A percentile compares a stretch with the other conserved stretches of the same genome.
phyloP scores from a whole-genome alignment of 2,888 invertebrate genomes.

The Dolichopus griseipennis region DNA sequence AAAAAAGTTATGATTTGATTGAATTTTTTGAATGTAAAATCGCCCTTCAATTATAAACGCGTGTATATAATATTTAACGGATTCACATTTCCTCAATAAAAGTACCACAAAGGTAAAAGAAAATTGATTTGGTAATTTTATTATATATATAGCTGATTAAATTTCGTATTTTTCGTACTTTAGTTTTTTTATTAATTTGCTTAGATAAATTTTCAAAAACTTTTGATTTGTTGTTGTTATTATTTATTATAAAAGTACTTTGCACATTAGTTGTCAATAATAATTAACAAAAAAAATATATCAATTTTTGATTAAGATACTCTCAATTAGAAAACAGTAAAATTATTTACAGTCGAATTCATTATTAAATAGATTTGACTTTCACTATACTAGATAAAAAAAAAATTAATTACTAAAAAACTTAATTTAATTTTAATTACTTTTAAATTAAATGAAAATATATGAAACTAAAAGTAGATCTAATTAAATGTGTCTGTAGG shows the following conservation, averaged over 20 bases:
- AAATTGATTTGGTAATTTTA: constrained; percentile 5
- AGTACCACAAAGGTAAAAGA: too few species aligned
- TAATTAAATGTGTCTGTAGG: too few species aligned
- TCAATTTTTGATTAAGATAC: too few species aligned
- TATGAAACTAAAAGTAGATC: too few species aligned
- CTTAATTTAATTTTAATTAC: background rate
- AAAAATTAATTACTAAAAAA: background rate
- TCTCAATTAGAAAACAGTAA: background rate
- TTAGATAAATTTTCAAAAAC: too few species aligned
- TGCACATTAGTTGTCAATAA: too few species aligned
- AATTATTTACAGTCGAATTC: background rate
- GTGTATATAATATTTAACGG: background rate
- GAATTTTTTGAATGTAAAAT: background rate
- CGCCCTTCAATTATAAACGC: background rate
- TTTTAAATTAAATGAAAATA: too few species aligned
- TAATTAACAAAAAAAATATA: too few species aligned
- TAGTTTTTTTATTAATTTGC: too few species aligned
- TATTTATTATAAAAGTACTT: background rate
- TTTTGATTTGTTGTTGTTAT: background rate
- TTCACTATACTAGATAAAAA: background rate
- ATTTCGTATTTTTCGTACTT: too few species aligned
- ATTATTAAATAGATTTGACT: background rate
- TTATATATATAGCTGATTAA: too few species aligned
- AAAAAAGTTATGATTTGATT: too few species aligned
- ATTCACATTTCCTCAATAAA: background rate